Conservation (phyloP, 2,888 invertebrate species). For the Ophion slaviceki region DNA sequence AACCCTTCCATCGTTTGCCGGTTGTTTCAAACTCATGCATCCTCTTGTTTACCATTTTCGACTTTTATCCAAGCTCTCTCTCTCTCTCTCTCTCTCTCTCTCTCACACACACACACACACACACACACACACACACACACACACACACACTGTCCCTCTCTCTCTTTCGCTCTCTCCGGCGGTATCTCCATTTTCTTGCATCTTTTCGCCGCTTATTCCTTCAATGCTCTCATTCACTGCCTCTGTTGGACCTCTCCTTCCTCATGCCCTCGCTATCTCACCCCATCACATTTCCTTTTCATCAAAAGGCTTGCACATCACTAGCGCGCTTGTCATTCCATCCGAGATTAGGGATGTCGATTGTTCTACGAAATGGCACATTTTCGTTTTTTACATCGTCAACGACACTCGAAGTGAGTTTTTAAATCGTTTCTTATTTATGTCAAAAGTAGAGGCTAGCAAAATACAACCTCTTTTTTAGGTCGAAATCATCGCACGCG, state of each 20-base stretch:
- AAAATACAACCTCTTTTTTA: neutral
- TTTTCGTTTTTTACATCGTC: neutral
- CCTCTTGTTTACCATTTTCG: constrained; percentile 41
- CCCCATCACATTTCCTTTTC: constrained; percentile 26
- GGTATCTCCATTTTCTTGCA: constrained; percentile 18
- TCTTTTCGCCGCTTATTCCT: constrained; percentile 40
- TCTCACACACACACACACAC: too few relatives aligned
- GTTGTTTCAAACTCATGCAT: constrained; percentile 28
- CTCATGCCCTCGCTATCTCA: constrained; percentile 28
- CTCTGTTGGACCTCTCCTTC: constrained; percentile 16
- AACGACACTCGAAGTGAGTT: neutral
- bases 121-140: too few relatives aligned
- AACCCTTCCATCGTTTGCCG: constrained; percentile 48
- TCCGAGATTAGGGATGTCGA: constrained; percentile 3
- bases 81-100: constrained; percentile 12
- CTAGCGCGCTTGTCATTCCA: constrained; percentile 10
- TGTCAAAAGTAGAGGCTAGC: neutral
- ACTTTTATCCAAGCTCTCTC: constrained; percentile 13
- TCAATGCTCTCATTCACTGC: constrained; percentile 20
- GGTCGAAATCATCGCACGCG: neutral
- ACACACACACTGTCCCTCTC: too few relatives aligned
- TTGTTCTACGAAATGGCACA: neutral
- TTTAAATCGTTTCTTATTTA: neutral
- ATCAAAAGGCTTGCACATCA: constrained; percentile 13
- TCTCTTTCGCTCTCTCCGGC: neutral